Base-by-base conservation (phyloP, 2,888 invertebrate species). In the Lasius platythorax region DNA sequence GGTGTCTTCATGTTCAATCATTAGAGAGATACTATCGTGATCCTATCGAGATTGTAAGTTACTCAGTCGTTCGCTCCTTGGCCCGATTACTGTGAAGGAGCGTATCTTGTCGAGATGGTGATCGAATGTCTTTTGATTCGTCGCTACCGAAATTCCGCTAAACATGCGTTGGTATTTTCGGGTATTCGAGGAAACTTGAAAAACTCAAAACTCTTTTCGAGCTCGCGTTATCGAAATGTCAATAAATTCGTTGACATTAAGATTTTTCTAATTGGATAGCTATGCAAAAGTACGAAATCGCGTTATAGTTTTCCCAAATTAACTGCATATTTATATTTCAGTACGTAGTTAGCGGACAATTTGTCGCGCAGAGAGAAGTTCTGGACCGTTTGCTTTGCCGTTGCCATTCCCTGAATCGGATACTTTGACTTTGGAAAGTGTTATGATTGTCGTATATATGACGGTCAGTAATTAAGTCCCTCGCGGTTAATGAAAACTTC, bases 11-110 rank as follows among this genome's bases (percentile, higher is more conserved):
- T 94, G 94, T 94, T 91, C 91, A 92, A 94, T 94, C 94, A 93
- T 94, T 94, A 94, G 93, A 91, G 91, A 94, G 94, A 94, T 94
- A 87, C 90, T 94, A 94, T 94, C 94, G 88, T 88, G 86, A 94
- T 94, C 87, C 90, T 94, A 94, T 94, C 93, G 88, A 88, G 86
- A 92, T 91, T 93, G 92, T 93, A 94, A 94, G 93, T 94, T 93
- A 94, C 92, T 94, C 93, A 93, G 92, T 93, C 91, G 90, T 91
- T 90, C 90, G 89, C 87, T 92, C 91, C 88, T 88, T 87, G 86
- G 82, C 90, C 6, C 91, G 91, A 93, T 93, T 92, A 92, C 88
- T 89, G 82, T 89, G 86, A 90, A 90, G 87, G 85, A 91, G 85
- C 46, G 30, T 28, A n/a, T 61, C 28, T 46, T 61, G 58, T 61